Base-by-base conservation (phyloP, 2,888 invertebrate genomes). In the Trypoxylon attenuatum region DNA sequence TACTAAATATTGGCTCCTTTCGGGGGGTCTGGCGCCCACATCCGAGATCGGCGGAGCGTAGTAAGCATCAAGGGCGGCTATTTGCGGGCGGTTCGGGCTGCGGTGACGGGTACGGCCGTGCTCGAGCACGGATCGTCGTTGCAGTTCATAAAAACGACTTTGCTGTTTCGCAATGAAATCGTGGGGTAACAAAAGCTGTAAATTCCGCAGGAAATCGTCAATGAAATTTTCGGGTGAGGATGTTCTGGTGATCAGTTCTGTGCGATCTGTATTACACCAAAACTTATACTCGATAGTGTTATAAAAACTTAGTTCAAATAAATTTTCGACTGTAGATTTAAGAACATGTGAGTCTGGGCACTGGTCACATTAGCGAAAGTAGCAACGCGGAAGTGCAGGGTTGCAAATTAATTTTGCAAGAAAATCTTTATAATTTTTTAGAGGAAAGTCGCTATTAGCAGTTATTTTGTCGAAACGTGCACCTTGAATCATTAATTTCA, bases 161-260 rank as follows among this genome's bases (percentile, higher is more conserved):
- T 56, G 49, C 2, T 56, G 5, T 39, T 56, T 49, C 5, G 42
- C 21, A 39, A 56, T 42, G n/a, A 45, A 49, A 15, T 47, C 25
- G 16, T 49, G 56, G 19, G 21, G 8, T 22, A 33, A 16, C 13
- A 38, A 23, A 2, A 21, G 15, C 3, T 2, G n/a, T 33, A 49
- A 21, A 5, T 8, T 5, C 5, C 25, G 25, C 5, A 25, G 25
- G 8, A 25, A 25, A 25, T 25, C 25, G 25, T 25, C 25, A 25
- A 25, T 25, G 8, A 25, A 25, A 5, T 5, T 5, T 5, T 25
- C 25, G 25, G 25, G 25, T 5, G 25, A 25, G 25, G 5, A 25
- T 25, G 25, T 25, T 25, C 25, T 25, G 8, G 5, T 8, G 25
- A 25, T 25, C 5, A 25, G 25, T 25, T 25, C 25, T 5, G 25